Conservation (phyloP, 2,113 vertebrate species). For the Phalacrocorax brasilianus region DNA sequence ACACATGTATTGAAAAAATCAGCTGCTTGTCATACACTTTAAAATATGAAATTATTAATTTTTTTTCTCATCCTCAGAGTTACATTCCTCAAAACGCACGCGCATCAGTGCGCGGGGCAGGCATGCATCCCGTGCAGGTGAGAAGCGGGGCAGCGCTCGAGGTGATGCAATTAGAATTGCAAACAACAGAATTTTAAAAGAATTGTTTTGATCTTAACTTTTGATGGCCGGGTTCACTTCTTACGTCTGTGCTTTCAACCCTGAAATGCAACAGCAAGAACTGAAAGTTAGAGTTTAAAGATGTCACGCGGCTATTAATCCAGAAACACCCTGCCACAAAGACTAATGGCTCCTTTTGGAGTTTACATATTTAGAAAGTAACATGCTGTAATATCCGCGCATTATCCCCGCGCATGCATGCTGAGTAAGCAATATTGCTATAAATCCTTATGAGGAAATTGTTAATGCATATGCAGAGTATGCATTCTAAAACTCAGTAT, state of each 20-base stretch:
- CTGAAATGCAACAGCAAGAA: background rate
- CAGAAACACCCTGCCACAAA: background rate
- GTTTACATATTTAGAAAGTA: background rate
- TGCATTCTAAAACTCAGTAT: background rate
- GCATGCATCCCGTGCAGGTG: rapidly evolving
- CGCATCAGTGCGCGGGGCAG: background rate
- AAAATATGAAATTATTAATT: background rate
- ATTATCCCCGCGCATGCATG: background rate
- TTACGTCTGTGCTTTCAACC: background rate
- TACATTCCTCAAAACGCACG: rapidly evolving
- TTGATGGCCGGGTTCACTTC: background rate
- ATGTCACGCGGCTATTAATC: background rate
- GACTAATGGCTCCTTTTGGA: background rate
- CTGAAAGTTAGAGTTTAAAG: background rate
- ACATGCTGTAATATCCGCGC: background rate
- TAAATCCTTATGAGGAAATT: conserved; percentile 6
- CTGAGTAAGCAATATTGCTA: background rate
- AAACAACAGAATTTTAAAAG: background rate
- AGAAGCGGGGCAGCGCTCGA: background rate
- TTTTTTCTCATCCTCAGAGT: background rate
- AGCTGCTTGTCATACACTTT: background rate
- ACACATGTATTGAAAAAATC: background rate
- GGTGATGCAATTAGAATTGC: background rate
- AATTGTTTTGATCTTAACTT: background rate
- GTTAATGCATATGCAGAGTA: background rate